A percentile compares a stretch with the other conserved stretches of the same genome.
phyloP scores from a whole-genome alignment of 2,113 vertebrate genomes.

The Hippocampus barbouri region DNA sequence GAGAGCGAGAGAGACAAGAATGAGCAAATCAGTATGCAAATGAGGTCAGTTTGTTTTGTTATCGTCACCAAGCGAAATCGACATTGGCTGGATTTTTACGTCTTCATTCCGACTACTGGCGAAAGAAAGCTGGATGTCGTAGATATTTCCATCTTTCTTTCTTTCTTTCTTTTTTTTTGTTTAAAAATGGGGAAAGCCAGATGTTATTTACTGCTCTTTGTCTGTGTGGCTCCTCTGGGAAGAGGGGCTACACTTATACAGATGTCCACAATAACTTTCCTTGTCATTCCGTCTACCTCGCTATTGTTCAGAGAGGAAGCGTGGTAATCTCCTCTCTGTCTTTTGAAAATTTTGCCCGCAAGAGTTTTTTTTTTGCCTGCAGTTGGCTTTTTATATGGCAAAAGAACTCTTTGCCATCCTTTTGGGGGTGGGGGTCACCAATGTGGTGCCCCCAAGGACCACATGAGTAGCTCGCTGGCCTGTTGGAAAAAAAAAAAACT shows the following conservation, averaged over 20 bases:
- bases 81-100: slow-evolving; percentile 39
- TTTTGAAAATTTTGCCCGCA: background rate
- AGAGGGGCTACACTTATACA: slow-evolving; percentile 56
- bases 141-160: slow-evolving; percentile 56
- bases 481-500: too few relatives aligned
- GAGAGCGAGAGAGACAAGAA: slow-evolving; percentile 22
- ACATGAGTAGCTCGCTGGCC: too few relatives aligned
- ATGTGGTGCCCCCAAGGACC: too few relatives aligned
- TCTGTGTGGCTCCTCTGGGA: slow-evolving; percentile 54
- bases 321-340: slow-evolving; percentile 9
- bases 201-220: slow-evolving; percentile 73
- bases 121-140: slow-evolving; percentile 52
- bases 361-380: background rate
- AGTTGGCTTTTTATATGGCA: background rate
- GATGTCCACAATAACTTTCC: slow-evolving; percentile 60
- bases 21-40: slow-evolving; percentile 57
- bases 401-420: slow-evolving; percentile 60
- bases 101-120: slow-evolving; percentile 28
- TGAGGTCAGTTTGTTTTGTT: slow-evolving; percentile 62
- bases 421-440: too few relatives aligned
- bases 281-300: slow-evolving; percentile 4
- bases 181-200: slow-evolving; percentile 26
- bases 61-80: slow-evolving; percentile 47
- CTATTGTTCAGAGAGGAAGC: slow-evolving; percentile 5
- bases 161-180: background rate